Conservation (phyloP, 92 coral and sea anemone species). For the Bergia puertoricense region DNA sequence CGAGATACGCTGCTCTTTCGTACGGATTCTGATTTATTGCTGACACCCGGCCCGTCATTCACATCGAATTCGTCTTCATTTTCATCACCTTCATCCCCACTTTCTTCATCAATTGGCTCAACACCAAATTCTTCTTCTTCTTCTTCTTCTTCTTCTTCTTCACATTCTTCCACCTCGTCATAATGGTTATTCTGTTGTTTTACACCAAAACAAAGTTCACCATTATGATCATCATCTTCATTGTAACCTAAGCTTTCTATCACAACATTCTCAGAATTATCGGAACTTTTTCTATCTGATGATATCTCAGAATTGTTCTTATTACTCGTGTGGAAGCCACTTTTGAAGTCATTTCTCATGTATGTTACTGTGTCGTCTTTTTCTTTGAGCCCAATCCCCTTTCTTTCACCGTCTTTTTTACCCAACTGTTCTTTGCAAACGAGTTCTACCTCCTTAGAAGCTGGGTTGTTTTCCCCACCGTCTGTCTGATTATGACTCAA, state of each 20-base stretch:
- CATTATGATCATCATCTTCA: neutral
- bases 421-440: no score
- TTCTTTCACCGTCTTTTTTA: neutral
- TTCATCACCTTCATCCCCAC: neutral
- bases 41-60: neutral
- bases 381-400: neutral
- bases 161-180: neutral
- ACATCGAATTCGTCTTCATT: neutral
- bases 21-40: neutral
- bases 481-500: neutral
- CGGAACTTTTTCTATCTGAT: neutral
- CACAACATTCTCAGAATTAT: neutral
- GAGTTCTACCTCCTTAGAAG: neutral
- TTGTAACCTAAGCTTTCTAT: neutral
- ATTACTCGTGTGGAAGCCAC: neutral
- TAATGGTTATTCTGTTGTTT: neutral
- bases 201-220: neutral
- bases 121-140: slow-evolving; percentile 13
- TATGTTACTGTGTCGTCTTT: neutral
- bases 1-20: neutral
- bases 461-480: neutral
- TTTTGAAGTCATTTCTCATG: neutral
- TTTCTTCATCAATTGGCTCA: slow-evolving; percentile 29
- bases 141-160: neutral
- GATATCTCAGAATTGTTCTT: neutral